Evolutionary conservation across 2,113 vertebrate genomes (phyloP).

Genomic region (Ancistrus triradiatus): DNA sequence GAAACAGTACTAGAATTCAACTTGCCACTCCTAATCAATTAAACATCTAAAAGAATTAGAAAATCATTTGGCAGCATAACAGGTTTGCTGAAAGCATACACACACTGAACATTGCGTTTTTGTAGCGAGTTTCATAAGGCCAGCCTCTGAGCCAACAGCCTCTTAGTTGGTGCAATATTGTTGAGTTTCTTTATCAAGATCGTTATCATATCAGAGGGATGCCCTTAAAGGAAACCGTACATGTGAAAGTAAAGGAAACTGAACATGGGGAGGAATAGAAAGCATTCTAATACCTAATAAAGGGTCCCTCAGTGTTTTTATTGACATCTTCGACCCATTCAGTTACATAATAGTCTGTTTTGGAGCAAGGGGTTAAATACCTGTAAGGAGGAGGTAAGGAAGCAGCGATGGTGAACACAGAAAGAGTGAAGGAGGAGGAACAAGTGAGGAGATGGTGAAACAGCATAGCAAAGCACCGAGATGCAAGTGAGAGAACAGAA

Average conservation of each 20-base stretch:
- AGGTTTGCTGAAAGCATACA: slow-evolving; percentile 7
- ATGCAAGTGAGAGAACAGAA: slow-evolving; percentile 61
- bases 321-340: slow-evolving; percentile 99
- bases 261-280: slow-evolving; percentile 61
- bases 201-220: slow-evolving; percentile 17
- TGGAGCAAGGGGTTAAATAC: slow-evolving; percentile 99
- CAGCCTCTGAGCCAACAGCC: slow-evolving; percentile 16
- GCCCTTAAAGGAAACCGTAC: slow-evolving; percentile 8
- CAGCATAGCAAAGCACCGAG: slow-evolving; percentile 66
- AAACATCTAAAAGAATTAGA: too few relatives aligned
- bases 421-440: slow-evolving; percentile 59
- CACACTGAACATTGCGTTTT: background rate
- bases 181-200: background rate
- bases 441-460: slow-evolving; percentile 69
- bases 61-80: too few relatives aligned
- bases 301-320: slow-evolving; percentile 99
- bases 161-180: background rate
- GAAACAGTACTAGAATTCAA: too few relatives aligned
- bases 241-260: slow-evolving; percentile 36
- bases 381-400: slow-evolving; percentile 78
- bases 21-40: too few relatives aligned
- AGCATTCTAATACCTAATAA: slow-evolving; percentile 94
- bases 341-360: slow-evolving; percentile 99
- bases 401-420: slow-evolving; percentile 78
- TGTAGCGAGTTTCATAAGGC: slow-evolving; percentile 24